These are phyloP conservation scores for Rafetus swinhoei DNA, from an alignment of 2,113 vertebrate species.

Conservation along the genomic window DNA sequence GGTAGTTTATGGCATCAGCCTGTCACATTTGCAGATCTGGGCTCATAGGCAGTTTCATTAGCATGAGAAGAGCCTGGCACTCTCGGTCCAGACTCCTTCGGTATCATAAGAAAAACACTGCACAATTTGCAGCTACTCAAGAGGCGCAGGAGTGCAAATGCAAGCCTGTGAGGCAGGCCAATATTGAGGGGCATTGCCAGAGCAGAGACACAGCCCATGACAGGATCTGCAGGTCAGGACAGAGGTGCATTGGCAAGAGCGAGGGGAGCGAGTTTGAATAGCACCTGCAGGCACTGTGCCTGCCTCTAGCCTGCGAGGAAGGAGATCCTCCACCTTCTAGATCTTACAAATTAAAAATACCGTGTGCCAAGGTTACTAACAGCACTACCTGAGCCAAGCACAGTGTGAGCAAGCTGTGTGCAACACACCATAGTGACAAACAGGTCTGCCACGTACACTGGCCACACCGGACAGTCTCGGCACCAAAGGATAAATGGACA, in stretches of 20 bases:
- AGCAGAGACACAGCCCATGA: neutral
- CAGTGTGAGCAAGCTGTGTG: neutral
- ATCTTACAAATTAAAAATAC: neutral
- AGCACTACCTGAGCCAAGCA: neutral
- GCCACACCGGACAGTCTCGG: too few relatives aligned
- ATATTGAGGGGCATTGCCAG: neutral
- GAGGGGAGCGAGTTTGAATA: neutral
- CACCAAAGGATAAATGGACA: too few relatives aligned
- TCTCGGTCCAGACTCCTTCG: neutral
- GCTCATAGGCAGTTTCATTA: constrained; percentile 10
- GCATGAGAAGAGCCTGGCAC: neutral
- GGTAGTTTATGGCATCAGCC: neutral
- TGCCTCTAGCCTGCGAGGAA: neutral
- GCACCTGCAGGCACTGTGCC: too few relatives aligned
- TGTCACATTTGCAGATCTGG: neutral
- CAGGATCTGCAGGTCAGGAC: neutral
- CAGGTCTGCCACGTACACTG: too few relatives aligned
- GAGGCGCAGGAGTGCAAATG: neutral
- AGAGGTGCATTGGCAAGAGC: neutral
- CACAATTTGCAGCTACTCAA: neutral
- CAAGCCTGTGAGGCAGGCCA: neutral
- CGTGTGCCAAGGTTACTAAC: neutral
- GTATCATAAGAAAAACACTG: neutral
- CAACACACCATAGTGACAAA: neutral
- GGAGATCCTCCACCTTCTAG: neutral